Base-by-base conservation (phyloP, 1,140 invertebrate genomes). In the Apis florea region DNA sequence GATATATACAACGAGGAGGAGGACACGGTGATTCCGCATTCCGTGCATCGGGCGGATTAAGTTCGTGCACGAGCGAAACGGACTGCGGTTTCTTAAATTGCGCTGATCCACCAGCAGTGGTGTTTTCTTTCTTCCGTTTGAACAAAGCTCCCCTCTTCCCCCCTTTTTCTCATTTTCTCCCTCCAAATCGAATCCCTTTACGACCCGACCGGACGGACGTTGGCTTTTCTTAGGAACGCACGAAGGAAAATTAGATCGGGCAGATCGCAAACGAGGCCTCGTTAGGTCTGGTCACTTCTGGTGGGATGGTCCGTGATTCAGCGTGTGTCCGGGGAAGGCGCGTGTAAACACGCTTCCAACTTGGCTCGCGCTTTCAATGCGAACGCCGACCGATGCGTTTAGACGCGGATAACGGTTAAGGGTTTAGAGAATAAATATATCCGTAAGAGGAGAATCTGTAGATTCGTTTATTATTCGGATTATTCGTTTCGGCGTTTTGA, bases 41-140 rank as follows among this genome's bases (percentile, higher is more conserved):
- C 75, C 71, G 72, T 76, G 70, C 85, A 86, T 86, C 85, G 72
- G 82, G 70, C 75, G 84, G 84, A 86, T 86, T 86, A 86, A 86
- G 85, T 86, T 85, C 80, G 85, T 79, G 81, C 84, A 86, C 80
- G 85, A 83, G 81, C 74, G 66, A 61, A 61, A 40, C 31, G 31
- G 79, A 61, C 71, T 63, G 64, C 64, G 59, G 61, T 58, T 72
- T 86, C 81, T 83, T 86, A 86, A 86, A 86, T 86, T 86, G 85
- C 85, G 47, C 59, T 83, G 84, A 86, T 85, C 85, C 80, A 70
- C 83, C 31, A 54, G 24, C 19, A n/a, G 17, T 24, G 54, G 40
- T 70, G 78, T 54, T 49, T 85, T 74, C 59, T 49, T 24, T 13
- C n/a, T n/a, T 24, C 26, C n/a, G n/a, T n/a, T n/a, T n/a, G n/a